Conservation (phyloP, 30 jellyfish, hydroid and myxozoan genomes). For the Calvadosia cruxmelitensis region DNA sequence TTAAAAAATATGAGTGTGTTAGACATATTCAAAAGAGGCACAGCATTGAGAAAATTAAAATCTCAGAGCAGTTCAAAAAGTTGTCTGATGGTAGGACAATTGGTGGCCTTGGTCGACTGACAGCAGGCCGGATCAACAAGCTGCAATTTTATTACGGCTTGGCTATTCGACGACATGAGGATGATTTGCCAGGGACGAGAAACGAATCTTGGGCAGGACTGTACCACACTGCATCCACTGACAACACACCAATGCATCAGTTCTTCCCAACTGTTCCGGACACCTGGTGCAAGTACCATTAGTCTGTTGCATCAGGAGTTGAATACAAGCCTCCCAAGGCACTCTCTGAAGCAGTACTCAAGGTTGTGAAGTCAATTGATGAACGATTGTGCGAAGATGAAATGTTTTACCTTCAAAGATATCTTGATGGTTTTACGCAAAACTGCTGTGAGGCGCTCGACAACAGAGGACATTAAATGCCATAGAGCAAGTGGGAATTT, state of each 20-base stretch:
- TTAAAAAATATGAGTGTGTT: conserved; percentile 16
- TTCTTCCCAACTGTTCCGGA: conserved; percentile 7
- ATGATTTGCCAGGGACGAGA: conserved; percentile 8
- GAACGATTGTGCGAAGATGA: too few relatives aligned
- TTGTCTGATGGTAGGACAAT: conserved; percentile 18
- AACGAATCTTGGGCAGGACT: conserved; percentile 10
- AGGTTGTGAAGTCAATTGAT: background rate
- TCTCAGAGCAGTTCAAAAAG: background rate
- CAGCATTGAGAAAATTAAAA: conserved; percentile 12
- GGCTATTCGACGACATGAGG: conserved; percentile 5
- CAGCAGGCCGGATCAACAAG: conserved; percentile 12
- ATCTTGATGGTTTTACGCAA: conserved; percentile 32
- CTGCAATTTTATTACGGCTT: conserved; percentile 15
- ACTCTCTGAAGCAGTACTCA: conserved; percentile 1
- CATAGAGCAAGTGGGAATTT: too few relatives aligned
- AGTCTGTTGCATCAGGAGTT: background rate
- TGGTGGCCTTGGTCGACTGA: conserved; percentile 17
- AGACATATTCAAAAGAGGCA: conserved; percentile 11
- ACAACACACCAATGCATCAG: conserved; percentile 5
- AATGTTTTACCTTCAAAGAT: conserved; percentile 8
- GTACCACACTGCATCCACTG: conserved; percentile 13
- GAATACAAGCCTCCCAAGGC: background rate
- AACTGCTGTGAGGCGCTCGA: conserved; percentile 19
- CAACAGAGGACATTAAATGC: too few relatives aligned
- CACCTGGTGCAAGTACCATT: conserved; percentile 9